These are phyloP conservation scores for Mormyrus iriodes DNA, from an alignment of 2,113 vertebrate genomes.

Conservation along the genomic window DNA sequence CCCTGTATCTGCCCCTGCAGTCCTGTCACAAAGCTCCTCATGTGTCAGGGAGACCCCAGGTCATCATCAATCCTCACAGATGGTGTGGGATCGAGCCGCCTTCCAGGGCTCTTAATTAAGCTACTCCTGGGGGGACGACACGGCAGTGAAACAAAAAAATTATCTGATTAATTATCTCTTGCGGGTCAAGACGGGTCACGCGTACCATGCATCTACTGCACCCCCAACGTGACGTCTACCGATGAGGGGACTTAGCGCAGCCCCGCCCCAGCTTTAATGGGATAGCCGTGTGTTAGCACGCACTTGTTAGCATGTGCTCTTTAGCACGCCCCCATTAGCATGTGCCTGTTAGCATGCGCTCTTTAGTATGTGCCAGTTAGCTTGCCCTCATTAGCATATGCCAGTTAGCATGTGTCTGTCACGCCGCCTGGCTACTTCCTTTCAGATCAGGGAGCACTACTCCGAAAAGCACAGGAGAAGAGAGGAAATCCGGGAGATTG, in stretches of 20 bases:
- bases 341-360: slow-evolving; percentile 3
- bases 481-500: slow-evolving; percentile 65
- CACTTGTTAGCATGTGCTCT: background rate
- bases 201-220: slow-evolving; percentile 17
- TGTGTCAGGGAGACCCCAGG: background rate
- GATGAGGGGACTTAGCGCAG: background rate
- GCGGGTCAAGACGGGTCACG: slow-evolving; percentile 50
- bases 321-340: background rate
- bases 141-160: slow-evolving; percentile 37
- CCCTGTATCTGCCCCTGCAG: background rate
- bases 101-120: slow-evolving; percentile 50
- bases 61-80: slow-evolving; percentile 6
- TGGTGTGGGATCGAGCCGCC: background rate
- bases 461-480: slow-evolving; percentile 68
- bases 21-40: background rate
- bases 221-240: background rate
- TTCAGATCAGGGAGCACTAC: slow-evolving; percentile 76
- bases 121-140: slow-evolving; percentile 43
- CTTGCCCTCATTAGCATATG: background rate
- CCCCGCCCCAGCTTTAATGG: background rate
- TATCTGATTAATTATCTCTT: slow-evolving; percentile 57
- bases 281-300: background rate
- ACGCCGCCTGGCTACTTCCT: slow-evolving; percentile 30
- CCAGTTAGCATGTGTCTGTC: no score
- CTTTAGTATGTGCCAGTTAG: background rate